Evolutionary conservation across 2,888 invertebrate species (phyloP), one percentile per base, ranked within the genome.

Genomic region (Busseola fusca): DNA sequence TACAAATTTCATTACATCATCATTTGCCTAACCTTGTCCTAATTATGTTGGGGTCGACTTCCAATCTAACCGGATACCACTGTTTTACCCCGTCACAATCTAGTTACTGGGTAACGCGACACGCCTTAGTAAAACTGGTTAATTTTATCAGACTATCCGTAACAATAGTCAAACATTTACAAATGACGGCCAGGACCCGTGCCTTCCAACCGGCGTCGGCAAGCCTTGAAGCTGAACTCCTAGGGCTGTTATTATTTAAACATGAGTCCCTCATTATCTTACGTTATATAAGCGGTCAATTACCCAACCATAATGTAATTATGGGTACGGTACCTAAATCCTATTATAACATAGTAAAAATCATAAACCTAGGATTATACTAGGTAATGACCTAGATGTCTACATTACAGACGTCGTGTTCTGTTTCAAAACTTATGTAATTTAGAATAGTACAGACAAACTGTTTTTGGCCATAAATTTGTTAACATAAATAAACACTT

Each of bases 401-500:
- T 45, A 58, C 18, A 10, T 5, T 45, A 58, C 18, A 10, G 37
- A 58, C 16, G 1, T 30, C n/a, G n/a, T 42, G 27, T 27, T 42
- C 57, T 67, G 34, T 54, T 59, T 74, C 10, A 60, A 10, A 40
- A 74, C 25, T 5, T 37, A 62, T 42, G 40, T 37, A n/a, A n/a
- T 56, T 60, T 34, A 42, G 14, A 45, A 52, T 37, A 25, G 6
- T 34, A 12, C 27, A 37, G 42, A 10, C 7, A 21, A 50, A 58
- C 42, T 78, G 56, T 78, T 71, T 73, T 52, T 37, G 3, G 16
- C 10, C 14, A 57, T 57, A 71, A 74, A 77, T 71, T 30, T 14
- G n/a, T 16, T 21, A 3, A 25, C 27, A 16, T 57, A 50, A 59
- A 77, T 71, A 77, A 71, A 71, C 50, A 59, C 16, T 45, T 58